Conservation (phyloP, 2,888 invertebrate genomes). For the Acrobasis repandana region DNA sequence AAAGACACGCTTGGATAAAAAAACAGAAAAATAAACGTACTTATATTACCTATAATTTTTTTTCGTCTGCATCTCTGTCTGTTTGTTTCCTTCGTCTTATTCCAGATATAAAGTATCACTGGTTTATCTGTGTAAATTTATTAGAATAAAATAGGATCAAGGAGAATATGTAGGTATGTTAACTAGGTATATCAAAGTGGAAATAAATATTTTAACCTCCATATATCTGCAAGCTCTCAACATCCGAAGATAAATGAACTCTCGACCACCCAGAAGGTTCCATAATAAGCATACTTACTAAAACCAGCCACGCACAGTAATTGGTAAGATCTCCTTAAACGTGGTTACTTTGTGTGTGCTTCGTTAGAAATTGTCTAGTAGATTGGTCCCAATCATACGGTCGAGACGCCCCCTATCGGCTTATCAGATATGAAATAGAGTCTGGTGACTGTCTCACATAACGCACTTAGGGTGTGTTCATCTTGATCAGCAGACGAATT, state of each 20-base stretch:
- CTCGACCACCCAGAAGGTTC: not conserved
- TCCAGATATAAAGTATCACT: no score
- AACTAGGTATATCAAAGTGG: no score
- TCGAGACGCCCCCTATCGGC: slow-evolving; percentile 15
- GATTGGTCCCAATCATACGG: slow-evolving; percentile 9
- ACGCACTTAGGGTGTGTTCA: slow-evolving; percentile 35
- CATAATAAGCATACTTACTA: not conserved
- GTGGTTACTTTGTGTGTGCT: not conserved
- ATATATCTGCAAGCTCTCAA: not conserved
- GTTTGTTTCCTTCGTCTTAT: no score
- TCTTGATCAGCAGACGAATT: no score
- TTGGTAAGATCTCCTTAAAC: slow-evolving; percentile 3
- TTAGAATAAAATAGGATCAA: no score
- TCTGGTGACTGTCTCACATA: slow-evolving; percentile 31
- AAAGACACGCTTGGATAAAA: no score
- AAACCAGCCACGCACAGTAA: not conserved
- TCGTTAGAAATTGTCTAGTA: slow-evolving; percentile 16
- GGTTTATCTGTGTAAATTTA: no score
- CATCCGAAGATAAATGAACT: not conserved
- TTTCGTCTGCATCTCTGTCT: no score
- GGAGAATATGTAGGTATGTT: no score
- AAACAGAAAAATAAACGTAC: no score
- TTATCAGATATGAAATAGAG: slow-evolving; percentile 20
- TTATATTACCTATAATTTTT: no score
- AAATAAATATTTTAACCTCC: not conserved